A percentile compares a stretch with the other conserved stretches of the same genome.
Conservation (phyloP, 2,113 vertebrate species). For the Clarias macrocephalus region DNA sequence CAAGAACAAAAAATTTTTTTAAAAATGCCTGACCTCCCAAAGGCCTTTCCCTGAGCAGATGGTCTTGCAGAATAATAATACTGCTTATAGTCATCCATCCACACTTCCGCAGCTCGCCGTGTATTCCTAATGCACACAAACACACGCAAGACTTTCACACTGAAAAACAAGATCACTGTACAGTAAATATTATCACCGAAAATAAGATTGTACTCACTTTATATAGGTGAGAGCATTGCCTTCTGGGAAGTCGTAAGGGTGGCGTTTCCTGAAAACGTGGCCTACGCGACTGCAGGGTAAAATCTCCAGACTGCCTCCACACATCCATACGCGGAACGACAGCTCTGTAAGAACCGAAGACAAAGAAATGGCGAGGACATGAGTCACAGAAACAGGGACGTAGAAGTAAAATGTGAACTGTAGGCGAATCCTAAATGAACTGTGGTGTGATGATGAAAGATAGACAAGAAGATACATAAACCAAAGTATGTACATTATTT, state of each 20-base stretch:
- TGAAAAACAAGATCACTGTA: background rate
- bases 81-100: conserved; percentile 99
- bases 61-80: conserved; percentile 95
- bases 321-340: conserved; percentile 99
- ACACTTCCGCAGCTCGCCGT: conserved; percentile 93
- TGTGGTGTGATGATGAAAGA: background rate
- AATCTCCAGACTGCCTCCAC: conserved; percentile 96
- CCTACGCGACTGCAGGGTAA: conserved; percentile 97
- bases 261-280: conserved; percentile 95
- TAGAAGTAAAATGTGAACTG: background rate
- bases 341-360: conserved; percentile 77
- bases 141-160: background rate
- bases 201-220: conserved; percentile 77
- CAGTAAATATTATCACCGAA: background rate
- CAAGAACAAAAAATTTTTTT: background rate
- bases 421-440: background rate
- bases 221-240: conserved; percentile 98
- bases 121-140: conserved; percentile 82
- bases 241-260: conserved; percentile 97
- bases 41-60: conserved; percentile 90
- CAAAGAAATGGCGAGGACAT: background rate
- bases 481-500: background rate
- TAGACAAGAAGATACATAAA: background rate
- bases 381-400: background rate
- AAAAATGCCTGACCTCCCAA: conserved; percentile 82